phyloP scores from a whole-genome alignment of 2,888 invertebrate species.

The Morinoia aosen region DNA sequence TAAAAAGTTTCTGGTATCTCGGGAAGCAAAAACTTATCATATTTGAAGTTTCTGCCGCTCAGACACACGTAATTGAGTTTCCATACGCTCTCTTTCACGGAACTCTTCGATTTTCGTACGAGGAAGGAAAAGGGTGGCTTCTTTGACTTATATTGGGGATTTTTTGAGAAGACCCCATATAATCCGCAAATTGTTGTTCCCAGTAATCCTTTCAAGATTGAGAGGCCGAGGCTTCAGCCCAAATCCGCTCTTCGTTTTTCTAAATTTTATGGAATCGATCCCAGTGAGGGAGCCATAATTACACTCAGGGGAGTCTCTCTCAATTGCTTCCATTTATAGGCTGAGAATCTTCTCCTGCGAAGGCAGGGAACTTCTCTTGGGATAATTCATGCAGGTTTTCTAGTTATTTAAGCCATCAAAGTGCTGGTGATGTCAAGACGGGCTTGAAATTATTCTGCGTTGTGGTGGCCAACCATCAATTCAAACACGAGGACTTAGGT shows the following conservation, averaged over 20 bases:
- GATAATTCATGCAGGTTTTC: too few species aligned
- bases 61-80: neutral
- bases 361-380: too few species aligned
- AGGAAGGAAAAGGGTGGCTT: neutral
- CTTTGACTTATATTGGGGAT: neutral
- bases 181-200: constrained; percentile 18
- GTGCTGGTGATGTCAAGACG: too few species aligned
- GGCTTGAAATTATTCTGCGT: too few species aligned
- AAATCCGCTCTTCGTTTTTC: constrained; percentile 1
- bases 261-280: constrained; percentile 6
- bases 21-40: constrained; percentile 1
- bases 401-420: too few species aligned
- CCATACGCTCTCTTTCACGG: neutral
- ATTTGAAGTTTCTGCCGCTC: constrained; percentile 1
- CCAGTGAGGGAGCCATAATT: neutral
- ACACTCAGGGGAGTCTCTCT: neutral
- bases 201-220: constrained; percentile 13
- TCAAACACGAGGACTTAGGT: too few species aligned
- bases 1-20: neutral
- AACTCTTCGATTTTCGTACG: neutral
- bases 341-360: neutral
- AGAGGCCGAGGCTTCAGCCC: neutral
- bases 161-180: neutral
- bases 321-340: neutral
- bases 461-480: too few species aligned